Conservation (phyloP, 2,113 vertebrate genomes). For the Campylomormyrus numenius region DNA sequence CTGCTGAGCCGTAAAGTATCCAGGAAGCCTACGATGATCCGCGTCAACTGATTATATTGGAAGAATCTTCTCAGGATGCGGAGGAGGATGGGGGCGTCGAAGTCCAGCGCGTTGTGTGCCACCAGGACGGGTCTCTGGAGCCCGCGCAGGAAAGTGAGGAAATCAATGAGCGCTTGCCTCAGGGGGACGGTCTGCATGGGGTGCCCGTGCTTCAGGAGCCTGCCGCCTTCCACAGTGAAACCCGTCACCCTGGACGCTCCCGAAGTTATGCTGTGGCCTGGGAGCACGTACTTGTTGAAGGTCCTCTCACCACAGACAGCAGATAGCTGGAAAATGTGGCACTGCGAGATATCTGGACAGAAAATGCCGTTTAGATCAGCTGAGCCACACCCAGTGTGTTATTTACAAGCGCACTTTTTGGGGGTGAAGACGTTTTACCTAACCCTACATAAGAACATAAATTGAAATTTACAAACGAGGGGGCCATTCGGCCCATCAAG, state of each 20-base stretch:
- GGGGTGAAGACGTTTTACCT: too few relatives aligned
- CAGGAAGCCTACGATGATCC: conserved; percentile 41
- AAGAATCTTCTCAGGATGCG: conserved; percentile 43
- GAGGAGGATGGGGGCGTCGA: conserved; percentile 50
- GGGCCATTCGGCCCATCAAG: too few relatives aligned
- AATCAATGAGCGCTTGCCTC: conserved; percentile 50
- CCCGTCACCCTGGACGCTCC: conserved; percentile 52
- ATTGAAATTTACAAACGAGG: too few relatives aligned
- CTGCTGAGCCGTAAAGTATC: conserved; percentile 54
- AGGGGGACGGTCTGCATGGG: conserved; percentile 50
- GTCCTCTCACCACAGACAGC: conserved; percentile 52
- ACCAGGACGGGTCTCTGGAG: conserved; percentile 42
- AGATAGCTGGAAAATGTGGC: conserved; percentile 62
- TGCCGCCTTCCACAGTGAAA: conserved; percentile 43
- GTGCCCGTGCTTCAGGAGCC: conserved; percentile 44
- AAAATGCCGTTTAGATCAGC: neutral
- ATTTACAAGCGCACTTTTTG: neutral
- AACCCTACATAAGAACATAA: too few relatives aligned
- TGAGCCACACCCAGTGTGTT: neutral
- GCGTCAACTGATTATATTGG: conserved; percentile 43
- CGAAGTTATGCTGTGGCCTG: conserved; percentile 41
- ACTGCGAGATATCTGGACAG: conserved; percentile 25
- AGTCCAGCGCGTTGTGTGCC: conserved; percentile 57
- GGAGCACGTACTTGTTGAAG: conserved; percentile 54
- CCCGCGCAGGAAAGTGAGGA: conserved; percentile 55